phyloP scores from a whole-genome alignment of 2,888 invertebrate genomes.

The Linnaemya vulpina region DNA sequence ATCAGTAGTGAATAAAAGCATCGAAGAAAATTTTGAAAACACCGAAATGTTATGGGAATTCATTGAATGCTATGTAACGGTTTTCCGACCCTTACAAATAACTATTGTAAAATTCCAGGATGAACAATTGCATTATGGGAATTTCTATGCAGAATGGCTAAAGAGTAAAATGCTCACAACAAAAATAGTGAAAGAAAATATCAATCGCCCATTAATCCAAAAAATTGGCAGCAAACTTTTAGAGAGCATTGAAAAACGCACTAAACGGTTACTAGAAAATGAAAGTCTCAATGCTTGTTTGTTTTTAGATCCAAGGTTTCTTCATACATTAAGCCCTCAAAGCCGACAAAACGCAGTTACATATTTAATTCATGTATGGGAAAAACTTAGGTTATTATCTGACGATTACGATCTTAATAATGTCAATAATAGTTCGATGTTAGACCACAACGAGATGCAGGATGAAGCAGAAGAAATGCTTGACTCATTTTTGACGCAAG shows the following conservation, averaged over 20 bases:
- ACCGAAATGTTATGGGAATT: too few species aligned
- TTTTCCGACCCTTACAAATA: conserved; percentile 9
- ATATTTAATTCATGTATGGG: neutral
- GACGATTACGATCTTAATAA: neutral
- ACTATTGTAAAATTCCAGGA: neutral
- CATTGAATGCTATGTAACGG: conserved; percentile 9
- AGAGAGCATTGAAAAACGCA: too few species aligned
- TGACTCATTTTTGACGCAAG: neutral
- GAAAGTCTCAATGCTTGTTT: too few species aligned
- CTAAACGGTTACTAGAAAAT: too few species aligned
- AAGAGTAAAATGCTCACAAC: neutral
- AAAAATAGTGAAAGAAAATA: too few species aligned
- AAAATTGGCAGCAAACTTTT: too few species aligned
- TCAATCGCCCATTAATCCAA: too few species aligned
- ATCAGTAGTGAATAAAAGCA: neutral
- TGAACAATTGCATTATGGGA: neutral
- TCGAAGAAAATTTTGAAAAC: neutral
- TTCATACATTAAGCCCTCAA: neutral
- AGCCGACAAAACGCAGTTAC: neutral
- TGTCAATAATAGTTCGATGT: neutral
- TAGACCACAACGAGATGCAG: neutral
- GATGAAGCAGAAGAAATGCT: neutral
- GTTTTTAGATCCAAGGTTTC: conserved; percentile 13
- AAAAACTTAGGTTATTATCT: neutral
- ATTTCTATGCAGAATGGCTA: neutral